Base-by-base conservation (phyloP, 1,140 invertebrate species). In the Drepana arcuata region DNA sequence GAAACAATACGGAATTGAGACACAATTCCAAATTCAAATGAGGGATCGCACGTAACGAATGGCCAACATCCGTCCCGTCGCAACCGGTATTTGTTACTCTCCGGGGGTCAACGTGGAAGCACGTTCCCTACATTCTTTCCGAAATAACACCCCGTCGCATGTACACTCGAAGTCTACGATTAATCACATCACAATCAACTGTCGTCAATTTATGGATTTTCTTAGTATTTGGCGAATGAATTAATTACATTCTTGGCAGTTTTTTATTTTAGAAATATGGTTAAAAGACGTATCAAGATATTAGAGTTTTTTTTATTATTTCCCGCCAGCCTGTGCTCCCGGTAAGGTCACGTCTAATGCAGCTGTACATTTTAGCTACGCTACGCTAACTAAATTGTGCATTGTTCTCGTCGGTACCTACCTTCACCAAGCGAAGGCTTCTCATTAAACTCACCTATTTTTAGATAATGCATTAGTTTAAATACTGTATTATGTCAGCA, bases 71-170 rank as follows among this genome's bases (percentile, higher is more conserved):
- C 59, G 59, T 64, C 44, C 48, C 57, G 56, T 47, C 47, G 60
- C 43, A 36, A 34, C 51, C 56, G 57, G 56, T 58, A 70, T 75
- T 66, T 64, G 69, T 72, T 56, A 61, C 55, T 56, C 56, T 47
- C 49, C 40, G 64, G 70, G 70, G 72, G 69, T 71, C 72, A 65
- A 46, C 53, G 46, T 60, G 52, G 61, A 64, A 69, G 69, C 73
- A 75, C 71, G 73, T 74, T 71, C 71, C 51, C 29, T 30, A 55
- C 73, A 75, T 78, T 78, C 69, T 73, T 78, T 69, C 57, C 59
- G 41, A 75, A 75, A 72, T 70, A 77, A 71, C 68, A 62, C 64
- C 63, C 67, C 49, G 44, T 51, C 59, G 48, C 57, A 62, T 66
- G 60, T 68, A 63, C 62, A 55, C 53, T 48, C 40, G 37, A 60